phyloP scores from a whole-genome alignment of 2,113 vertebrate species.

The Pituophis catenifer region DNA sequence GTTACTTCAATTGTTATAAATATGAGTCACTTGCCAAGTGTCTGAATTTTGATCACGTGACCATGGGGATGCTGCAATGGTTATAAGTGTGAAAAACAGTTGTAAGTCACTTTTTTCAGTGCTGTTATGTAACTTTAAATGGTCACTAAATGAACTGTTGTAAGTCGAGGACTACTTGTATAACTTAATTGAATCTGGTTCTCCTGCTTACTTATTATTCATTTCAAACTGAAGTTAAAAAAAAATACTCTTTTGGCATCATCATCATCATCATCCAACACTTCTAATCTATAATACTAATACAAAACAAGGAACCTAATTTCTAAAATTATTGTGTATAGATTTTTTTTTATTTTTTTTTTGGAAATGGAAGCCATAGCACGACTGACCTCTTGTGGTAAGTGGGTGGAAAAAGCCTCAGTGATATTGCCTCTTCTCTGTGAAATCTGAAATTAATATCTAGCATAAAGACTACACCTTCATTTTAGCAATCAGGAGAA shows the following conservation, averaged over 20 bases:
- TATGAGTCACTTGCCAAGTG: no score
- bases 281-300: neutral
- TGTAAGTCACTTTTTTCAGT: neutral
- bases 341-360: neutral
- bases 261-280: neutral
- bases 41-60: neutral
- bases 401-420: constrained; percentile 17
- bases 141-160: neutral
- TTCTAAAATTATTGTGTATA: neutral
- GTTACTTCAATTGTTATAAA: no score
- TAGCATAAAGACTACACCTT: neutral
- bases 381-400: constrained; percentile 74
- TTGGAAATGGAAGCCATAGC: neutral
- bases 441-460: neutral
- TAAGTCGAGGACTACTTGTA: neutral
- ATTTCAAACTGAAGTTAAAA: neutral
- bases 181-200: neutral
- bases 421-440: neutral
- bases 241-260: neutral
- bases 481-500: neutral
- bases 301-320: neutral
- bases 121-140: neutral
- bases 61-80: neutral
- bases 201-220: constrained; percentile 17
- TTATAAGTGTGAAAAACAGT: neutral